Conservation (phyloP, 2,113 vertebrate species). For the Ranitomeya imitator region DNA sequence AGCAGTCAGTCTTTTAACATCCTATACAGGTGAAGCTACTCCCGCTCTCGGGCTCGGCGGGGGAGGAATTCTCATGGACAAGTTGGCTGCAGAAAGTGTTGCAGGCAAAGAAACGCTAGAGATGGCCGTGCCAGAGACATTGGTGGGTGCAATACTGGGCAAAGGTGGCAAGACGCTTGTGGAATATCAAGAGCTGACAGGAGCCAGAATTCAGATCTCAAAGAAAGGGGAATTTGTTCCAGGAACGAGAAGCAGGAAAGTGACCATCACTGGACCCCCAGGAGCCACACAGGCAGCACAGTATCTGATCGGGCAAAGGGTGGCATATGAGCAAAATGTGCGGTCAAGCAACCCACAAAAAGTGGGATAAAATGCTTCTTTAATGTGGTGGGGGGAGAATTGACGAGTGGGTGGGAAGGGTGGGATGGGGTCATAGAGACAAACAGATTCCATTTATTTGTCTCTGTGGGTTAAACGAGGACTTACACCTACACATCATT, state of each 20-base stretch:
- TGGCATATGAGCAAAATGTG: constrained; percentile 94
- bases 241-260: constrained; percentile 93
- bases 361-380: constrained; percentile 78
- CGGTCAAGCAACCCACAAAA: constrained; percentile 94
- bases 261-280: constrained; percentile 92
- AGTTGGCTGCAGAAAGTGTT: constrained; percentile 81
- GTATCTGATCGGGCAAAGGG: constrained; percentile 95
- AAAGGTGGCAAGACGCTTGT: constrained; percentile 94
- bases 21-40: constrained; percentile 83
- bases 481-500: not conserved
- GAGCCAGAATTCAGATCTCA: constrained; percentile 93
- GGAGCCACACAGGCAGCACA: constrained; percentile 92
- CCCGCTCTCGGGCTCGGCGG: constrained; percentile 79
- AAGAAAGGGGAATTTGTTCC: constrained; percentile 96
- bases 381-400: not conserved
- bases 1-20: constrained; percentile 87
- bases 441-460: not conserved
- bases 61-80: constrained; percentile 84
- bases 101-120: constrained; percentile 86
- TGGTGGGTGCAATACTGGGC: constrained; percentile 92
- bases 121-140: constrained; percentile 92
- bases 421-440: not conserved
- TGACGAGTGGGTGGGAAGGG: constrained; percentile 8
- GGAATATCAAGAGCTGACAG: constrained; percentile 95
- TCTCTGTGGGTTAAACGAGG: not conserved